These are phyloP conservation scores for Clupea harengus DNA, from an alignment of 2,113 vertebrate species.

Conservation along the genomic window DNA sequence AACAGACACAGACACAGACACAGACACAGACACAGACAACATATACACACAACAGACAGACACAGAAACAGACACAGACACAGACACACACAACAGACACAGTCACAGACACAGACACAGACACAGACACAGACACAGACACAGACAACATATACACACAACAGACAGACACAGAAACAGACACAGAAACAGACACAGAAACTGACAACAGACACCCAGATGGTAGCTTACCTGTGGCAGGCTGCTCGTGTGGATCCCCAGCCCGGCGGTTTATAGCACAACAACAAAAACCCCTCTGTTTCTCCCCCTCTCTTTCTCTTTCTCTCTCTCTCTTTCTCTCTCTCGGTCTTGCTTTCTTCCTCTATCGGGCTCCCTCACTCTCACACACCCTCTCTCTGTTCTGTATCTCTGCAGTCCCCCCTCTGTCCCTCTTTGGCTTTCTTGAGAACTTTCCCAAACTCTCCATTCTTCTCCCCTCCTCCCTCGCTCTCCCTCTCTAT, in stretches of 20 bases:
- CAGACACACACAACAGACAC: no score
- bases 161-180: no score
- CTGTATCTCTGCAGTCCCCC: background rate
- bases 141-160: no score
- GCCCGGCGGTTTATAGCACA: constrained; percentile 21
- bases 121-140: no score
- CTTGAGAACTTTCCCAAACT: constrained; percentile 37
- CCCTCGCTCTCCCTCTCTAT: constrained; percentile 28
- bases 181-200: no score
- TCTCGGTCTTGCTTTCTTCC: background rate
- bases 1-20: no score
- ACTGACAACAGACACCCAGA: background rate
- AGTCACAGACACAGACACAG: no score
- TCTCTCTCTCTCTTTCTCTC: constrained; percentile 3
- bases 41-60: no score
- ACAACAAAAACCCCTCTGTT: constrained; percentile 18
- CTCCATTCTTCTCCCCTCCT: constrained; percentile 27
- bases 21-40: background rate
- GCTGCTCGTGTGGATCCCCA: constrained; percentile 47
- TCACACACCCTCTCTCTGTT: background rate
- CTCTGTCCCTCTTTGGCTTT: constrained; percentile 37
- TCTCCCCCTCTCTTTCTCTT: constrained; percentile 24
- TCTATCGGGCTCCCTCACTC: background rate
- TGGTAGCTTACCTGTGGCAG: constrained; percentile 47
- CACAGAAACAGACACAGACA: no score